Evolutionary conservation across 2,113 vertebrate species (phyloP).

Genomic region (Empidonax alnorum): DNA sequence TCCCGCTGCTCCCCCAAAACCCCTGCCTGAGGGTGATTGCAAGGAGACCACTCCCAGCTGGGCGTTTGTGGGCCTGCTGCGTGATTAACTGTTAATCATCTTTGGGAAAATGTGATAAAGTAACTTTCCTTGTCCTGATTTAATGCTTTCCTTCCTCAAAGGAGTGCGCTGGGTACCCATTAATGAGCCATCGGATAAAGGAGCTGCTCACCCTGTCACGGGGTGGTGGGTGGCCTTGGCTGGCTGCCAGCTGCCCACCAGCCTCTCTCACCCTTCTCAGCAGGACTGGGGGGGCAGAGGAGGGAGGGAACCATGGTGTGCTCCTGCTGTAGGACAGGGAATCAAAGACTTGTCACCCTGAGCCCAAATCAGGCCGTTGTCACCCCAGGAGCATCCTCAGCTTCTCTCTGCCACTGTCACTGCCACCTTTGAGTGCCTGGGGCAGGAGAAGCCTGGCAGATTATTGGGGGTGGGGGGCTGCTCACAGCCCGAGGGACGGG

Average conservation of each 20-base stretch:
- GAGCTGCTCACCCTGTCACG: fast-evolving
- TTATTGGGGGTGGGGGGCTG: neutral
- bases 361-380: fast-evolving
- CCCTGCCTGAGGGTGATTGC: neutral
- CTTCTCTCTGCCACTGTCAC: fast-evolving
- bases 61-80: neutral
- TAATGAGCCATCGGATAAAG: neutral
- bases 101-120: fast-evolving
- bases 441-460: neutral
- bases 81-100: neutral
- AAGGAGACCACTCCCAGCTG: neutral
- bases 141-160: neutral
- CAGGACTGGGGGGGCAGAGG: neutral
- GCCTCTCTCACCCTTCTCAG: fast-evolving
- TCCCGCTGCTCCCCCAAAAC: neutral
- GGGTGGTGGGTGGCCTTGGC: neutral
- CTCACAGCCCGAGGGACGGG: fast-evolving
- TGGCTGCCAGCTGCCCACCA: neutral
- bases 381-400: neutral
- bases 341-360: neutral
- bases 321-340: neutral
- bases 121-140: fast-evolving
- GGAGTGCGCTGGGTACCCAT: neutral
- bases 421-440: fast-evolving
- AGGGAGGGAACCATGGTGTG: fast-evolving